Base-by-base conservation (phyloP, 2,113 vertebrate genomes). In the Mesitornis unicolor region DNA sequence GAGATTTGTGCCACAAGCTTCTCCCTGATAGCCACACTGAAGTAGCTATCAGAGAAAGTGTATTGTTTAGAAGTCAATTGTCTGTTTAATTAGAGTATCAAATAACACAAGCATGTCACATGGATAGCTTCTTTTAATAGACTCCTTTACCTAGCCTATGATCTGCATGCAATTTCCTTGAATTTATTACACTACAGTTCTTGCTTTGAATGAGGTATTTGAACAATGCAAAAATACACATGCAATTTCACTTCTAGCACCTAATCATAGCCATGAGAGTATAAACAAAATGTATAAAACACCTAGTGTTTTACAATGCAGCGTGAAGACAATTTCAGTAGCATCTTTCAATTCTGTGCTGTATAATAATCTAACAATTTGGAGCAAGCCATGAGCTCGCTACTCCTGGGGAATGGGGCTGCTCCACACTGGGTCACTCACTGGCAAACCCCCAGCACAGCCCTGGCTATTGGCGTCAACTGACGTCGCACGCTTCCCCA, bases 281-380 rank as follows among this genome's bases (percentile, higher is more conserved):
- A 51, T 2, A 67, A 93, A 50, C 51, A 43, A n/a, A 13, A 7
- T 0, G 16, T 25, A 38, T 33, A 59, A 35, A 84, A 76, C 74
- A 60, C 13, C 51, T 35, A 3, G 31, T 4, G 59, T 63, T 54
- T n/a, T 11, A 61, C n/a, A 20, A 57, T 1, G 25, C 0, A 0
- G 21, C 1, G 31, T 8, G 21, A 79, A 53, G 82, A 29, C 31
- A 45, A 21, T 50, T 88, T 70, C 19, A 65, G 57, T n/a, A 42
- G 2, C 25, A 29, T 11, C 36, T 56, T 76, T 61, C 75, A 43
- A 53, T 17, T 59, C 11, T 17, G 3, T 7, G 38, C 21, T 1
- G 1, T 33, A 8, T 19, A 81, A 29, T 9, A 53, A 64, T 1
- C 11, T 25, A 92, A 26, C 11, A 88, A 11, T 35, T 9, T 75